phyloP scores from a whole-genome alignment of 2,797 vertebrate species.

The Agapornis canus region DNA sequence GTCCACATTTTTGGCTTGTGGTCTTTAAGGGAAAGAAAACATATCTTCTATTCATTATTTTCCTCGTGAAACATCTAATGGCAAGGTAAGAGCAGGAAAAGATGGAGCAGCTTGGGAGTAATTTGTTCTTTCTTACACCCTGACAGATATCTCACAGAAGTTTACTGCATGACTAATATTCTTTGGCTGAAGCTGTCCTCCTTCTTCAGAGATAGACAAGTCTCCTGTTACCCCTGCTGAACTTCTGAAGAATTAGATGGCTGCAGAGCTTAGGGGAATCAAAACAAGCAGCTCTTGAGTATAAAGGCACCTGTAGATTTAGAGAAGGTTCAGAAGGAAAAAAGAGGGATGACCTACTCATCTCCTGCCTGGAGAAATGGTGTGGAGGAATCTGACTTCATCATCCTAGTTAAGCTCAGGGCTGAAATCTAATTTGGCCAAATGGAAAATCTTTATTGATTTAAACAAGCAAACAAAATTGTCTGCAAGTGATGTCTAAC shows the following conservation, averaged over 20 bases:
- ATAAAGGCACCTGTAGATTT: not conserved
- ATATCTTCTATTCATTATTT: not conserved
- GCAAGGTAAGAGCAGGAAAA: not conserved
- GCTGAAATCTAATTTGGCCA: not conserved
- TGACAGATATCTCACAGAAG: not conserved
- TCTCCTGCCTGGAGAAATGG: not conserved
- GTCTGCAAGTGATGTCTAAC: not conserved
- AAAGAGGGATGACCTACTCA: not conserved
- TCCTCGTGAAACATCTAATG: not conserved
- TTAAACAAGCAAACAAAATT: not conserved
- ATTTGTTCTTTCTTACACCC: not conserved
- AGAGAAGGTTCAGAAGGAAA: not conserved
- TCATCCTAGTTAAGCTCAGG: not conserved
- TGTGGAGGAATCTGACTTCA: not conserved
- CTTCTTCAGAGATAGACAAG: not conserved
- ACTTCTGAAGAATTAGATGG: not conserved
- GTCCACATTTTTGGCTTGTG: not conserved
- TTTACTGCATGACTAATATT: not conserved
- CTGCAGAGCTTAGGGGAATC: not conserved
- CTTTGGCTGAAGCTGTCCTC: not conserved
- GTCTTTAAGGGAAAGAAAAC: not conserved
- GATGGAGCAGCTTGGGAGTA: not conserved
- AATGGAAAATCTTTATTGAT: not conserved
- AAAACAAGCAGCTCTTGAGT: not conserved
- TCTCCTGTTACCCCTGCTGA: not conserved